phyloP scores from a whole-genome alignment of 2,113 vertebrate genomes.

The Nerophis ophidion region DNA sequence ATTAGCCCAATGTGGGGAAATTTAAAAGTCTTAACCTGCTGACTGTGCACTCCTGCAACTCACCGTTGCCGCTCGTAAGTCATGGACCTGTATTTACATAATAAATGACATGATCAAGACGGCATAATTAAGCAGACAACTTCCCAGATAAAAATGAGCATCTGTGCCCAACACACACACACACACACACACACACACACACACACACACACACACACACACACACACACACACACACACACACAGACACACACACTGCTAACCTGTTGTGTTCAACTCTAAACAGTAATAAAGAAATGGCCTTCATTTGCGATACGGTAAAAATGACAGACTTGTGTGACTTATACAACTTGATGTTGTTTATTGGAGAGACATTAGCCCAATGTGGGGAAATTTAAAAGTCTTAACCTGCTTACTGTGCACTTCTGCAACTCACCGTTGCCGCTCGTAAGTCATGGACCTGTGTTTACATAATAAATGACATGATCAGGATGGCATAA shows the following conservation, averaged over 20 bases:
- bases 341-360: neutral
- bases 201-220: slow-evolving; percentile 14
- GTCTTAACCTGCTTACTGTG: slow-evolving; percentile 1
- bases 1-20: slow-evolving; percentile 20
- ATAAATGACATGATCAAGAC: neutral
- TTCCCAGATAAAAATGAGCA: slow-evolving; percentile 13
- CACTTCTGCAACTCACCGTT: neutral
- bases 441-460: neutral
- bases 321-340: fast-evolving
- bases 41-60: neutral
- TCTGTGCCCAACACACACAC: slow-evolving; percentile 16
- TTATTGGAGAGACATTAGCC: neutral
- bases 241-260: slow-evolving; percentile 2
- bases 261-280: slow-evolving; percentile 53
- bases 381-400: slow-evolving; percentile 45
- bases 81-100: too few species aligned
- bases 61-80: neutral
- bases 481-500: neutral
- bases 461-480: too few species aligned
- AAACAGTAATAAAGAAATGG: neutral
- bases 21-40: slow-evolving; percentile 31
- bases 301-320: neutral
- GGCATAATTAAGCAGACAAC: slow-evolving; percentile 3
- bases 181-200: slow-evolving; percentile 9
- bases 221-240: slow-evolving; percentile 58